Evolutionary conservation across 2,113 vertebrate species (phyloP).

Genomic region (Danio rerio): GRCz12tu NC_133176.1:54696501-54697000

Average conservation of each 20-base stretch:
- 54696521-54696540: constrained; percentile 63
- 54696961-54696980: constrained; percentile 60
- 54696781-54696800: constrained; percentile 74
- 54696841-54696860: constrained; percentile 72
- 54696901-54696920: constrained; percentile 69
- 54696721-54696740: constrained; percentile 82
- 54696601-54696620: constrained; percentile 70
- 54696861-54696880: constrained; percentile 71
- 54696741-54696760: constrained; percentile 75
- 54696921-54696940: constrained; percentile 65
- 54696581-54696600: constrained; percentile 68
- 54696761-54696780: constrained; percentile 77
- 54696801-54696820: constrained; percentile 73
- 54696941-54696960: constrained; percentile 56
- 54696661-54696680: constrained; percentile 78
- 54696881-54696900: constrained; percentile 67
- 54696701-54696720: constrained; percentile 87
- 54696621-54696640: constrained; percentile 73
- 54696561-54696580: constrained; percentile 68
- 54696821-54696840: constrained; percentile 71
- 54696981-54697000: constrained; percentile 60
- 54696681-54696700: constrained; percentile 82
- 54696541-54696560: constrained; percentile 72
- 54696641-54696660: constrained; percentile 67
- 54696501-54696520: constrained; percentile 66